Evolutionary conservation across 2,113 vertebrate species (phyloP).

Genomic region (Poicephalus gulielmi): DNA sequence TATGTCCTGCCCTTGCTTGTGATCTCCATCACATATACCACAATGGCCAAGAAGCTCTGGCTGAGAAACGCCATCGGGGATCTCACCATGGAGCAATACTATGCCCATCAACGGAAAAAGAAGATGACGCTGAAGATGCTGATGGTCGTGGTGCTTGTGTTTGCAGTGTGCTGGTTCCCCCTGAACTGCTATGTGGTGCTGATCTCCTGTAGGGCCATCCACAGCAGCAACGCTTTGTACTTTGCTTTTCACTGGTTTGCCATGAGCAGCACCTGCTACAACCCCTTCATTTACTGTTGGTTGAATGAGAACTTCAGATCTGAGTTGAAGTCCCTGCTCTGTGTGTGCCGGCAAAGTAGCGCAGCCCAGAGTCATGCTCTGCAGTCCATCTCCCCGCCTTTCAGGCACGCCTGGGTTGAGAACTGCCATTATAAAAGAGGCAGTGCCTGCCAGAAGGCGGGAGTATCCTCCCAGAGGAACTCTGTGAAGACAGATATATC

Average conservation of each 20-base stretch:
- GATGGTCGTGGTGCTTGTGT: constrained; percentile 78
- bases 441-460: background rate
- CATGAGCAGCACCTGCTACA: constrained; percentile 83
- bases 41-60: constrained; percentile 83
- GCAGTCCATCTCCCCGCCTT: constrained; percentile 1
- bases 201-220: constrained; percentile 77
- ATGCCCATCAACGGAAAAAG: constrained; percentile 74
- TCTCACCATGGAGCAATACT: constrained; percentile 80
- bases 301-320: constrained; percentile 77
- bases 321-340: constrained; percentile 67
- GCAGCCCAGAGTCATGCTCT: background rate
- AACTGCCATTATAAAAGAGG: background rate
- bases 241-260: constrained; percentile 82
- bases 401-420: constrained; percentile 1
- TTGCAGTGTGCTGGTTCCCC: constrained; percentile 80
- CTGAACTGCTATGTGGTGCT: constrained; percentile 80
- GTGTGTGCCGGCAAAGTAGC: constrained; percentile 17
- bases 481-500: constrained; percentile 55
- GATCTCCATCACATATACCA: constrained; percentile 74
- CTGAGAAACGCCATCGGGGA: constrained; percentile 78
- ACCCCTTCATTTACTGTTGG: constrained; percentile 84
- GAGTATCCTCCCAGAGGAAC: background rate
- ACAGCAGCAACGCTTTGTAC: constrained; percentile 75
- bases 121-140: constrained; percentile 84
- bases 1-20: constrained; percentile 79